These are phyloP conservation scores for Carapus acus DNA, from an alignment of 2,797 vertebrate species.

Conservation along the genomic window DNA sequence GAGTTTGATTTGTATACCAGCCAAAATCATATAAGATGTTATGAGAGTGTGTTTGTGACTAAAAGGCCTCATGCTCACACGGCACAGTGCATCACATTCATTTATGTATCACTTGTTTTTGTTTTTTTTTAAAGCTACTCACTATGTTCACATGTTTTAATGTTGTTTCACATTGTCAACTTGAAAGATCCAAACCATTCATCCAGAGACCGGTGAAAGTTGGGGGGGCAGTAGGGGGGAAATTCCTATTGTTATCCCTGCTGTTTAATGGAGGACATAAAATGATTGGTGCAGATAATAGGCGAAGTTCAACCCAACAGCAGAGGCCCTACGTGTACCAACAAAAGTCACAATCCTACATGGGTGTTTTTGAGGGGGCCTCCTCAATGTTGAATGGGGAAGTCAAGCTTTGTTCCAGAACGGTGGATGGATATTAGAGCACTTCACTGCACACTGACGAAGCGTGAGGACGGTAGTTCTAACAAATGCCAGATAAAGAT, in stretches of 20 bases:
- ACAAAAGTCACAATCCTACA: too few species aligned
- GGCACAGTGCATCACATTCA: neutral
- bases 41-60: too few species aligned
- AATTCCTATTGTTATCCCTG: too few species aligned
- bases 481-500: neutral
- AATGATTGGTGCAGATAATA: neutral
- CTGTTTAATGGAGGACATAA: too few species aligned
- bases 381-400: neutral
- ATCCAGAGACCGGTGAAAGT: too few species aligned
- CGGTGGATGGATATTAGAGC: too few species aligned
- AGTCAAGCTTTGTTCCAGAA: neutral
- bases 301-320: neutral
- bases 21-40: too few species aligned
- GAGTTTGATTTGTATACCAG: too few species aligned
- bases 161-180: neutral
- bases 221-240: too few species aligned
- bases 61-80: conserved; percentile 3
- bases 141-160: neutral
- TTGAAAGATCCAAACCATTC: too few species aligned
- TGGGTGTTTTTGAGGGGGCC: neutral
- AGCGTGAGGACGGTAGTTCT: conserved; percentile 8
- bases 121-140: neutral
- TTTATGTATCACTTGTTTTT: neutral
- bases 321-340: too few species aligned
- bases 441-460: too few species aligned